Evolutionary conservation across 2,113 vertebrate genomes (phyloP).

Genomic region (Crotophaga sulcirostris): DNA sequence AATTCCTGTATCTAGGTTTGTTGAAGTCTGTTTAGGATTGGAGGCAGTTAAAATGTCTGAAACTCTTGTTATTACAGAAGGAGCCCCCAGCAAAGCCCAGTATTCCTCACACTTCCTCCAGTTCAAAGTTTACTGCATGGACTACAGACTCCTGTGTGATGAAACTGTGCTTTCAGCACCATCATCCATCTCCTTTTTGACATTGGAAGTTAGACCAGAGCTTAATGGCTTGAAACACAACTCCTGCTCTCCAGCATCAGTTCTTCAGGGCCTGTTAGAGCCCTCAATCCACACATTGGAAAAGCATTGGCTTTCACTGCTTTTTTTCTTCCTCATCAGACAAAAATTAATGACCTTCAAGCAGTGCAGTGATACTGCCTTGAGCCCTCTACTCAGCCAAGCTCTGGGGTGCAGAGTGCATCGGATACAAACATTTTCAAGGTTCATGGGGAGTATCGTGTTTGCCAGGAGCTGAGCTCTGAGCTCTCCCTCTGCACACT

Average conservation of each 20-base stretch:
- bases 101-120: not conserved
- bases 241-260: constrained; percentile 56
- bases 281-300: constrained; percentile 38
- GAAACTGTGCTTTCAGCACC: constrained; percentile 24
- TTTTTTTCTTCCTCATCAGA: constrained; percentile 13
- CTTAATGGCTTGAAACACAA: constrained; percentile 70
- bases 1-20: not conserved
- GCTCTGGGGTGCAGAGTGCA: constrained; percentile 9
- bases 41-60: not conserved
- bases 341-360: constrained; percentile 74
- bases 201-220: constrained; percentile 60
- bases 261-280: constrained; percentile 60
- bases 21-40: not conserved
- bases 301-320: constrained; percentile 69
- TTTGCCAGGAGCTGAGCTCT: constrained; percentile 11
- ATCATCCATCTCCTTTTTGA: constrained; percentile 66
- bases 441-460: constrained; percentile 16
- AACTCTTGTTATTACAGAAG: not conserved
- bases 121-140: not conserved
- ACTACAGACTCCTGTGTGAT: not conserved
- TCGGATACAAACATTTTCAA: constrained; percentile 13
- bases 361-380: constrained; percentile 52
- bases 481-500: not conserved
- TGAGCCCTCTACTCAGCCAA: constrained; percentile 1
- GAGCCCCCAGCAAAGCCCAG: not conserved